phyloP scores from a whole-genome alignment of 2,113 vertebrate genomes.

The human region DNA sequence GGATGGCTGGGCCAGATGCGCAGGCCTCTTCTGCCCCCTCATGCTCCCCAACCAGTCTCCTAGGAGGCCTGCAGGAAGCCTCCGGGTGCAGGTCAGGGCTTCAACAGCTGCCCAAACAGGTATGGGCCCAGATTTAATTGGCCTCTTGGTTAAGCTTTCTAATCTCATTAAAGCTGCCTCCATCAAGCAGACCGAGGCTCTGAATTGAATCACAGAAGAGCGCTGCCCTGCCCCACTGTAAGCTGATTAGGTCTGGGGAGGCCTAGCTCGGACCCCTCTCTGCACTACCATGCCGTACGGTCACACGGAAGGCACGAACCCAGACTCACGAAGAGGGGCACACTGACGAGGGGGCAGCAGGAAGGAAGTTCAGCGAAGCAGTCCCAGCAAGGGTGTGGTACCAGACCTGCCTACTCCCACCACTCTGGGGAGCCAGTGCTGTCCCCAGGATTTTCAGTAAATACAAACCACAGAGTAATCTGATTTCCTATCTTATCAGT shows the following conservation, averaged over 20 bases:
- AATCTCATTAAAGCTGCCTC: constrained; percentile 89
- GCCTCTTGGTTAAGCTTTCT: constrained; percentile 88
- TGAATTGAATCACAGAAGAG: constrained; percentile 83
- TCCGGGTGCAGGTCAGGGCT: constrained; percentile 81
- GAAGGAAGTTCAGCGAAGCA: background rate
- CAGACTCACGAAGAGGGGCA: background rate
- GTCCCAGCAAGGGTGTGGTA: background rate
- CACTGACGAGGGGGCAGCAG: background rate
- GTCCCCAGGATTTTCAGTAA: background rate
- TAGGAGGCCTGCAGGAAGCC: constrained; percentile 73
- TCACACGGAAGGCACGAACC: background rate
- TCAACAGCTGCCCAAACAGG: constrained; percentile 86
- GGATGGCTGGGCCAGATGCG: background rate
- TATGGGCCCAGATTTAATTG: constrained; percentile 85
- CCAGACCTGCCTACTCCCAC: background rate
- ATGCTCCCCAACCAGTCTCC: constrained; percentile 55
- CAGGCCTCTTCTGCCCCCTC: constrained; percentile 57
- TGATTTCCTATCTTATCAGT: background rate
- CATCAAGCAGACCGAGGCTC: constrained; percentile 81
- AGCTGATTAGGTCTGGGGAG: constrained; percentile 77
- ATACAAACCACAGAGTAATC: background rate
- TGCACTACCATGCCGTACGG: background rate
- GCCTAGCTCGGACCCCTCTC: background rate
- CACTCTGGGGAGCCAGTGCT: background rate
- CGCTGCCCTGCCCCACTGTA: constrained; percentile 80